phyloP scores from a whole-genome alignment of 1,140 invertebrate genomes.

The Leptestheria dahalacensis region DNA sequence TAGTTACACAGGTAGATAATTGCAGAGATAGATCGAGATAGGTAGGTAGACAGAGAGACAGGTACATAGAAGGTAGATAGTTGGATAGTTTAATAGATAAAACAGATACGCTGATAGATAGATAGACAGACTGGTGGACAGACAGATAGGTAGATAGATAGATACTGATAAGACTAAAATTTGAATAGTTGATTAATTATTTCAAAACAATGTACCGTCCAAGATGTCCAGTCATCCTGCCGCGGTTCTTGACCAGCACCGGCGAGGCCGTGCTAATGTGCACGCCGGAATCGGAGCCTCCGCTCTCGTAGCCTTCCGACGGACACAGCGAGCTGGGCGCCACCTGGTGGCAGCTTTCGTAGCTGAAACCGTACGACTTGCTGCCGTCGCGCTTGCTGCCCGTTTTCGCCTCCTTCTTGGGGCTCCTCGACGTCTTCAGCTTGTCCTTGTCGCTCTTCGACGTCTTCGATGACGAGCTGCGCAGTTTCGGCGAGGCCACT shows the following conservation, averaged over 20 bases:
- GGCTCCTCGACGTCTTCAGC: slow-evolving; percentile 4
- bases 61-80: no score
- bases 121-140: no score
- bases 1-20: no score
- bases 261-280: slow-evolving; percentile 7
- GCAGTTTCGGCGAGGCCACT: background rate
- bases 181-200: no score
- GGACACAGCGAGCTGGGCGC: slow-evolving; percentile 13
- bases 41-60: no score
- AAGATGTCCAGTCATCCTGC: background rate
- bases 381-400: slow-evolving; percentile 6
- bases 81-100: no score
- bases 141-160: no score
- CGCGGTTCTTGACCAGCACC: background rate
- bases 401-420: slow-evolving; percentile 11
- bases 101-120: no score
- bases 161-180: background rate
- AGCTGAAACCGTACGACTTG: slow-evolving; percentile 14
- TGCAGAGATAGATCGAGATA: no score
- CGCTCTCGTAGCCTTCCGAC: slow-evolving; percentile 15
- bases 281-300: slow-evolving; percentile 12
- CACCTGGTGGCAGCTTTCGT: slow-evolving; percentile 13
- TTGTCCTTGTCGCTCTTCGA: slow-evolving; percentile 13
- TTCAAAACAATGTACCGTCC: no score
- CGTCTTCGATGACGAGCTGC: background rate